Evolutionary conservation across 1,140 invertebrate species (phyloP).

Genomic region (Luehdorfia chinensis): DNA sequence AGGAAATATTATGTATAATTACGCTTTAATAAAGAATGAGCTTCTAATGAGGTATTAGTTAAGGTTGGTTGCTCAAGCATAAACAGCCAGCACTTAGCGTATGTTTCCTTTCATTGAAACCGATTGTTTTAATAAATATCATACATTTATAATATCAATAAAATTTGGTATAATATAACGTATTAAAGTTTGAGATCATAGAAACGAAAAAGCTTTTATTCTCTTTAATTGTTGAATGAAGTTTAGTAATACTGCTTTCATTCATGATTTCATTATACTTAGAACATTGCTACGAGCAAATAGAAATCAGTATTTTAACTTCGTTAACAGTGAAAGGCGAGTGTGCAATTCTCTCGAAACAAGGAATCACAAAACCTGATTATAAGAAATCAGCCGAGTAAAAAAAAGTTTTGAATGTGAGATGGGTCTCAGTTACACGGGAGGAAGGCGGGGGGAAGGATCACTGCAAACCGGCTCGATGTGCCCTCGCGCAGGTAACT

Average conservation of each 20-base stretch:
- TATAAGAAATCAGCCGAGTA: constrained; percentile 30
- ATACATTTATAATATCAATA: too few relatives aligned
- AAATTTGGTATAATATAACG: too few relatives aligned
- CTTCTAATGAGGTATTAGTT: constrained; percentile 1
- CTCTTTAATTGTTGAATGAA: too few relatives aligned
- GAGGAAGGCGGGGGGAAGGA: constrained; percentile 16
- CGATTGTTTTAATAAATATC: neutral
- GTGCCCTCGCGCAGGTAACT: constrained; percentile 69
- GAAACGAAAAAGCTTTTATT: too few relatives aligned
- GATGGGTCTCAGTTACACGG: constrained; percentile 19
- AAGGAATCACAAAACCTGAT: constrained; percentile 35
- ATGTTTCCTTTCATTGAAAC: constrained; percentile 5
- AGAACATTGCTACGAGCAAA: too few relatives aligned
- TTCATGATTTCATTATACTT: too few relatives aligned
- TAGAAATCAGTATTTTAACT: too few relatives aligned
- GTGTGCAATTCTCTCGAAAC: constrained; percentile 19
- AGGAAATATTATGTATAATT: constrained; percentile 13
- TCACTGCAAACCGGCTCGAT: constrained; percentile 56
- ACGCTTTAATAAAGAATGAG: constrained; percentile 11
- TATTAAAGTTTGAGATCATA: too few relatives aligned
- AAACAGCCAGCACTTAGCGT: neutral
- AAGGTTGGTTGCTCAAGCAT: constrained; percentile 9
- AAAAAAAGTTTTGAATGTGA: constrained; percentile 39
- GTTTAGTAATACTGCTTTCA: too few relatives aligned
- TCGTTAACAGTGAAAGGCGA: too few relatives aligned